Conservation (phyloP, 2,797 vertebrate genomes). For the Psittacula echo region DNA sequence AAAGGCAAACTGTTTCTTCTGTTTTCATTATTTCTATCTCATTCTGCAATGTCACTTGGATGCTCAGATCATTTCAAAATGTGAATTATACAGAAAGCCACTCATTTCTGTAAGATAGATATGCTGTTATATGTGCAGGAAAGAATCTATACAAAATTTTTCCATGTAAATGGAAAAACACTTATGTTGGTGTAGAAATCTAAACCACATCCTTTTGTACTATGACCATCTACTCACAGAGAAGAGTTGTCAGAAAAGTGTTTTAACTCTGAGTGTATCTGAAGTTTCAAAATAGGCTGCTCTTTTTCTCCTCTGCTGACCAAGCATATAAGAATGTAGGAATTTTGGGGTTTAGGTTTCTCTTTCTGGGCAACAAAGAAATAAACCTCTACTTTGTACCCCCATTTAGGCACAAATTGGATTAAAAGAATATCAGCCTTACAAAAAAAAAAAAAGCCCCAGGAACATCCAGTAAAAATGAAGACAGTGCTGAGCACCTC, state of each 20-base stretch:
- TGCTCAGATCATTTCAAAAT: background rate
- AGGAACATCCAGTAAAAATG: background rate
- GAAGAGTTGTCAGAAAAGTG: background rate
- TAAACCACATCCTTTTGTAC: constrained; percentile 6
- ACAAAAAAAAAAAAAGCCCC: background rate
- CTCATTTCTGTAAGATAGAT: constrained; percentile 11
- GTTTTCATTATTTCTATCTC: constrained; percentile 3
- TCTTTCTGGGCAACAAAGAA: background rate
- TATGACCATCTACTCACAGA: background rate
- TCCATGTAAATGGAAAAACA: background rate
- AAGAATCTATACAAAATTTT: background rate
- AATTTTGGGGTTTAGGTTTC: background rate
- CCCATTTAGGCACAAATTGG: background rate
- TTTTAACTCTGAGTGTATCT: background rate
- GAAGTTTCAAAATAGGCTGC: background rate
- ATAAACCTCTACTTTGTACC: background rate
- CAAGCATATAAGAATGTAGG: background rate
- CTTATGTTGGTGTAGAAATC: background rate
- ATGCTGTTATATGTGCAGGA: background rate
- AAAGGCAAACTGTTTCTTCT: constrained; percentile 3
- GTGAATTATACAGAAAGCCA: background rate
- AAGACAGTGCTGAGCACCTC: background rate
- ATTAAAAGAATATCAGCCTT: background rate
- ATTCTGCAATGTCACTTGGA: background rate
- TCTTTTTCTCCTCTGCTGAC: background rate